phyloP scores from a whole-genome alignment of 2,797 vertebrate species.

The Allobates femoralis region DNA sequence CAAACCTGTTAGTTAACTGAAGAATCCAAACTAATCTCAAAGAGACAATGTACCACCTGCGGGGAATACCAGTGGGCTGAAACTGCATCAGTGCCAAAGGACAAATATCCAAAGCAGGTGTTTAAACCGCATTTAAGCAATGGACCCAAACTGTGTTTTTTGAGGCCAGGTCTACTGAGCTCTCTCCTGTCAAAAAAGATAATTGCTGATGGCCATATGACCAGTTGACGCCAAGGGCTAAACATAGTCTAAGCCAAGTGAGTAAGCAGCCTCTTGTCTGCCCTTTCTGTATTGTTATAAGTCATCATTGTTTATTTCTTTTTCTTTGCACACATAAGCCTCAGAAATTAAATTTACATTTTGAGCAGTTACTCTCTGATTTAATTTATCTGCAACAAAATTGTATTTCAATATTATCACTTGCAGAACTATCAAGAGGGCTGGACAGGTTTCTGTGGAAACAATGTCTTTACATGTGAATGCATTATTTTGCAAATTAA shows the following conservation, averaged over 20 bases:
- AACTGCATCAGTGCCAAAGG: constrained; percentile 26
- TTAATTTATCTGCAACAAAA: constrained; percentile 1
- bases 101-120: constrained; percentile 50
- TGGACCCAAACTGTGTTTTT: background rate
- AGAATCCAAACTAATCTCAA: constrained; percentile 49
- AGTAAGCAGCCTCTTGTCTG: background rate
- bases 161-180: constrained; percentile 31
- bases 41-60: constrained; percentile 53
- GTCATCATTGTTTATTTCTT: constrained; percentile 21
- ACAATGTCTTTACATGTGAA: constrained; percentile 3
- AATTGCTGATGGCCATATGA: constrained; percentile 45
- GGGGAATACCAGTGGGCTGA: constrained; percentile 36
- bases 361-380: constrained; percentile 18
- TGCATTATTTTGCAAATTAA: background rate
- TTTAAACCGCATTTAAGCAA: constrained; percentile 34
- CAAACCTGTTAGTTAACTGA: constrained; percentile 47
- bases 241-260: constrained; percentile 8
- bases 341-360: constrained; percentile 23
- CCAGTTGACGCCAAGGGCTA: constrained; percentile 29
- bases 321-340: constrained; percentile 7
- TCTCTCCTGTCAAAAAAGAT: constrained; percentile 31
- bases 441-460: constrained; percentile 11
- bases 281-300: background rate
- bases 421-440: background rate
- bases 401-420: constrained; percentile 2